Base-by-base conservation (phyloP, 2,113 vertebrate genomes). In the Scatophagus argus region DNA sequence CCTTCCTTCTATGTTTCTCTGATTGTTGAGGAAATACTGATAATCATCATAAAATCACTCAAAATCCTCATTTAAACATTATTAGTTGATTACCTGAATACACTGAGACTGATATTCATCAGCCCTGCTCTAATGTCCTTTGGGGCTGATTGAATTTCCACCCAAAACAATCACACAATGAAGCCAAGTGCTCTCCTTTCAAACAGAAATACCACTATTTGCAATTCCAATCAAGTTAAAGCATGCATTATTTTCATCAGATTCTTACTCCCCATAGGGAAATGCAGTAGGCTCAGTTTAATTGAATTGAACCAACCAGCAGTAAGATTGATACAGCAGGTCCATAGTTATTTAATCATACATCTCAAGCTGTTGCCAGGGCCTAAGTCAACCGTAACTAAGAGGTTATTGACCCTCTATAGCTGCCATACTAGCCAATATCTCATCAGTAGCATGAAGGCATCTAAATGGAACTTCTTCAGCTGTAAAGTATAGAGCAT, bases 171-270 rank as follows among this genome's bases (percentile, higher is more conserved):
- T 61, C 52, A 63, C 44, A 72, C 52, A 32, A 56, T 54, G 23
- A 68, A 74, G 69, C 23, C 49, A 58, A 82, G 58, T 31, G 23
- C 32, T 27, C 17, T 1, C 1, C 67, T 86, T 70, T 67, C 21
- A 54, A 68, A 68, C 27, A 79, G 56, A 84, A 86, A 78, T 43
- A 65, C 38, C 70, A 64, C 64, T 38, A 81, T 87, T 90, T 86
- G 74, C 66, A 70, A 76, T 81, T 82, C 29, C 46, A 81, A 66
- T 84, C 51, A 54, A 63, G 29, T 73, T 61, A 27, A 82, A 72
- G 39, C 63, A 41, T 79, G 80, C 31, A 46, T 90, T 81, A 79
- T 83, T 79, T 72, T 80, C 52, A 61, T 82, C 73, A 55, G 3
- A 46, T 60, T 52, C 52, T n/a, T 25, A 1, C 46, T 68, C 51